Evolutionary conservation across 2,113 vertebrate genomes (phyloP).

Genomic region (human (Homo sapiens)): GRCh38 chr5:23357501-23358000

Average conservation of each 20-base stretch:
- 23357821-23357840: not conserved
- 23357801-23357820: not conserved
- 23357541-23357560: not conserved
- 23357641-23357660: not conserved
- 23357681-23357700: not conserved
- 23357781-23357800: not conserved
- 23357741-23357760: not conserved
- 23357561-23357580: not conserved
- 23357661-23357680: not conserved
- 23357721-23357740: not conserved
- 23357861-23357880: not conserved
- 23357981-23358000: not conserved
- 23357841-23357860: not conserved
- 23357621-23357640: not conserved
- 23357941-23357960: not conserved
- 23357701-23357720: not conserved
- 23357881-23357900: not conserved
- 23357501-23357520: accelerated
- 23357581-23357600: not conserved
- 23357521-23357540: not conserved
- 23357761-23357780: not conserved
- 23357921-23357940: not conserved
- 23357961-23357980: not conserved
- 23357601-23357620: not conserved
- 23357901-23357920: not conserved